Evolutionary conservation across 2,888 invertebrate genomes (phyloP).

Genomic region (Chironomus riparius): DNA sequence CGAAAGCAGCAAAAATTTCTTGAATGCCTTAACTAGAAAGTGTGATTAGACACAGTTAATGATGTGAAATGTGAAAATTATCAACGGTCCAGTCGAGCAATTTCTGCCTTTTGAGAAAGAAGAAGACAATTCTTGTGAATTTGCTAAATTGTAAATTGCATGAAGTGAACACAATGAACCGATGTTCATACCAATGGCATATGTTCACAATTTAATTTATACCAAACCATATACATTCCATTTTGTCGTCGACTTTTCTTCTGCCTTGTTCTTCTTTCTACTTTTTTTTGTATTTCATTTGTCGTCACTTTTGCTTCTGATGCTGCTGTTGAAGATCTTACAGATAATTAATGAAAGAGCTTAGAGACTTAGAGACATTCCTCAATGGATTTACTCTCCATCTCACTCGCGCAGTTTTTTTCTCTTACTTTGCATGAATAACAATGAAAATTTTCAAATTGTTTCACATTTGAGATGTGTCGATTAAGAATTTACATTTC

Average conservation of each 20-base stretch:
- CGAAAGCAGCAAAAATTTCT: neutral
- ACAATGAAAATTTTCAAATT: neutral
- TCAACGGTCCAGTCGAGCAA: neutral
- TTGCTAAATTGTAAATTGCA: neutral
- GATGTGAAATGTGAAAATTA: neutral
- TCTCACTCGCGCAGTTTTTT: neutral
- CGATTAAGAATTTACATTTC: no score
- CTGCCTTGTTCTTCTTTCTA: neutral
- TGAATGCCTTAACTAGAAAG: neutral
- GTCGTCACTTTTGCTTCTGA: neutral
- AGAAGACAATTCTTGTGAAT: neutral
- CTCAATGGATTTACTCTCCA: conserved; percentile 11
- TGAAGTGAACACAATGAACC: neutral
- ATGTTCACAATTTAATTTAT: conserved; percentile 23
- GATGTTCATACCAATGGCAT: neutral
- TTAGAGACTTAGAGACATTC: conserved; percentile 21
- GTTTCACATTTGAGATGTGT: no score
- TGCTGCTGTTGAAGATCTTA: conserved; percentile 8
- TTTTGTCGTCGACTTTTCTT: neutral
- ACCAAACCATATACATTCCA: conserved; percentile 4
- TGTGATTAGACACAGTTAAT: conserved; percentile 2
- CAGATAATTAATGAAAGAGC: conserved; percentile 15
- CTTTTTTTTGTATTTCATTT: neutral
- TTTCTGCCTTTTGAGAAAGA: neutral
- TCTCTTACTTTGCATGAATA: neutral